These are phyloP conservation scores for Tangara arthus DNA, from an alignment of 2,797 vertebrate species.

Conservation along the genomic window DNA sequence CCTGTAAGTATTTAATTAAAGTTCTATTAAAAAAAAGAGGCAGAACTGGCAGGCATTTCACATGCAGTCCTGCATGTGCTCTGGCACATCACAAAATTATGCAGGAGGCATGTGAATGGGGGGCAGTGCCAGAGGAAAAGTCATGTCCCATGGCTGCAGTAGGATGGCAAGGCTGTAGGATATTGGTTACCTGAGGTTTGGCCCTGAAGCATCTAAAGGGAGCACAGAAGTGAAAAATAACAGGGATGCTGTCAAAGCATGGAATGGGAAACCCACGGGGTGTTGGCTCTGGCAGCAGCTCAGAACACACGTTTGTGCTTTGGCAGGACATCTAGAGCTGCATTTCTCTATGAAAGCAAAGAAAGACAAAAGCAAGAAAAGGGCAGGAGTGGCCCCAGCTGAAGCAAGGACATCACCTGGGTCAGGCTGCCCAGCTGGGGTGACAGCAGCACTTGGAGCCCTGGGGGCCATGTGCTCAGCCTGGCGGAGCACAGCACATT, in stretches of 20 bases:
- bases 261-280: not conserved
- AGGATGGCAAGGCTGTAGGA: not conserved
- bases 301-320: not conserved
- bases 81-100: not conserved
- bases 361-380: not conserved
- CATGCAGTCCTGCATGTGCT: not conserved
- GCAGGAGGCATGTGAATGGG: not conserved
- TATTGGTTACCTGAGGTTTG: not conserved
- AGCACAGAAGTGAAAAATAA: not conserved
- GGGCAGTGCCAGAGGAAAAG: not conserved
- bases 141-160: not conserved
- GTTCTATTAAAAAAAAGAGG: not conserved
- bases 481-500: not conserved
- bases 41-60: not conserved
- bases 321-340: not conserved
- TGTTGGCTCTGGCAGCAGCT: not conserved
- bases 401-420: not conserved
- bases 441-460: fast-evolving
- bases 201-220: not conserved
- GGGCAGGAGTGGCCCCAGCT: not conserved
- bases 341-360: not conserved
- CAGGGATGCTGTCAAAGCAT: not conserved
- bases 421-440: not conserved
- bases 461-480: fast-evolving
- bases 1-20: not conserved